phyloP scores from a whole-genome alignment of 53 echinoderm and acorn worm species.

The Holothuria leucospilota region DNA sequence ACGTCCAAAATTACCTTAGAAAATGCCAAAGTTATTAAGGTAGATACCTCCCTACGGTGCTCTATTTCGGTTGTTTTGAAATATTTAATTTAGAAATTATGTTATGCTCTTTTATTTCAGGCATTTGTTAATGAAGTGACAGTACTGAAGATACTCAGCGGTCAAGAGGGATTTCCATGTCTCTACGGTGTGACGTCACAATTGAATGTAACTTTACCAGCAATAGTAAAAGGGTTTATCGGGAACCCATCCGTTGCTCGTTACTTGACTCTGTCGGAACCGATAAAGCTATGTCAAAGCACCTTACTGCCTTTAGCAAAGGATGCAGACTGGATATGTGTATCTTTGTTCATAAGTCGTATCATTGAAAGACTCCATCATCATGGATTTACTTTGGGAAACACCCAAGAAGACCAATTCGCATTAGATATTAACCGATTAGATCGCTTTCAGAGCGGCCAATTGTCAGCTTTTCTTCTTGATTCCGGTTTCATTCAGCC shows the following conservation, averaged over 20 bases:
- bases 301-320: constrained; percentile 18
- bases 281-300: constrained; percentile 9
- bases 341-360: constrained; percentile 24
- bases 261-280: constrained; percentile 33
- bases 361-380: neutral
- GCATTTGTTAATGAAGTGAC: constrained; percentile 29
- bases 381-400: constrained; percentile 1
- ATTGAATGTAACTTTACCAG: neutral
- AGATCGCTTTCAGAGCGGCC: neutral
- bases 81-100: too few species aligned
- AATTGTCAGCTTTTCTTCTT: constrained; percentile 13
- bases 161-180: constrained; percentile 16
- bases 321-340: constrained; percentile 39
- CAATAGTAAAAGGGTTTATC: constrained; percentile 19
- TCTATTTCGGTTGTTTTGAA: too few species aligned
- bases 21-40: too few species aligned
- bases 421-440: neutral
- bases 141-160: constrained; percentile 6
- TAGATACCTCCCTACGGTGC: too few species aligned
- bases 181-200: constrained; percentile 11
- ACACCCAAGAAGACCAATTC: neutral
- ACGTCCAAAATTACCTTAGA: too few species aligned
- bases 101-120: neutral
- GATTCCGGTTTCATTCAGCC: constrained; percentile 5
- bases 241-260: neutral